Conservation (phyloP, 2,113 vertebrate genomes). For the Nannospalax galili region DNA sequence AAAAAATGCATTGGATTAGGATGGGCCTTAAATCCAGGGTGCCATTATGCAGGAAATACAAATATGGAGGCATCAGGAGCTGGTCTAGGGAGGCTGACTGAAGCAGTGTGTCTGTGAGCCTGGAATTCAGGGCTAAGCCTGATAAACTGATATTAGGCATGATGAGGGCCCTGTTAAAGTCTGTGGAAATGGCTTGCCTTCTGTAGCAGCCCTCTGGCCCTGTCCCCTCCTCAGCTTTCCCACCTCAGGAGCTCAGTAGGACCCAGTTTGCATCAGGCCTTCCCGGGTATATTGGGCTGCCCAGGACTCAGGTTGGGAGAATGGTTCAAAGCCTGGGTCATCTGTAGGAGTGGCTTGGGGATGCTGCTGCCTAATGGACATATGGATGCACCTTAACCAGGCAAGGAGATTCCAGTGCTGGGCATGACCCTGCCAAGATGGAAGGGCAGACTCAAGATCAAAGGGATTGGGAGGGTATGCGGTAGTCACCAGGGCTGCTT, state of each 20-base stretch:
- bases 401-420: not conserved
- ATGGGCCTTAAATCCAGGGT: not conserved
- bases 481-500: not conserved
- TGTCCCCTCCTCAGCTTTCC: not conserved
- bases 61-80: not conserved
- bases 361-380: not conserved
- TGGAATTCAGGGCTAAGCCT: not conserved
- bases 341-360: not conserved
- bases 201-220: not conserved
- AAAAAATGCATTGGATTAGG: not conserved
- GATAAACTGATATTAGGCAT: not conserved
- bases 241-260: not conserved
- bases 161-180: not conserved
- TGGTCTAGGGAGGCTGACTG: not conserved
- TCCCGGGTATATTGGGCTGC: no score
- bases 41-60: not conserved
- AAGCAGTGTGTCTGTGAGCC: not conserved
- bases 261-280: not conserved
- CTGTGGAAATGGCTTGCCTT: not conserved
- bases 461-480: fast-evolving
- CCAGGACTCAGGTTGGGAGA: not conserved
- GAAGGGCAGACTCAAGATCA: not conserved
- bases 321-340: not conserved
- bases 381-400: not conserved
- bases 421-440: no score